Percentiles rank a stretch among this genome's conserved stretches.
Conservation (phyloP, 1,140 invertebrate species). For the Diorhabda sublineata region DNA sequence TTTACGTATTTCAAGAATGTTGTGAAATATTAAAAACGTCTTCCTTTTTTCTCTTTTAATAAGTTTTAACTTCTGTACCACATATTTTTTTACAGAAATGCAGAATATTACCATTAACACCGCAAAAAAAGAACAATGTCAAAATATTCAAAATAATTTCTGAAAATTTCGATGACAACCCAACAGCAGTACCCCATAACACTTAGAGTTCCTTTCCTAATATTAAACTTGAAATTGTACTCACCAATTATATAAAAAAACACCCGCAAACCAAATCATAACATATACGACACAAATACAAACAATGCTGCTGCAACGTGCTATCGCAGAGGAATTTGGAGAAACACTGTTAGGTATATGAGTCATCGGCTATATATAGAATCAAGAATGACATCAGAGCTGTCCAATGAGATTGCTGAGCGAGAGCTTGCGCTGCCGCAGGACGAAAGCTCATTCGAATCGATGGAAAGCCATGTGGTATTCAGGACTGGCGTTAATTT, state of each 20-base stretch:
- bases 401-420: slow-evolving; percentile 3
- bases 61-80: not conserved
- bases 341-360: slow-evolving; percentile 17
- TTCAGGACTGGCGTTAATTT: slow-evolving; percentile 8
- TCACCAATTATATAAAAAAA: not conserved
- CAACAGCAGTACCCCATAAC: not conserved
- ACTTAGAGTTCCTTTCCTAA: not conserved
- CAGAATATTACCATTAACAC: not conserved
- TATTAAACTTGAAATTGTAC: not conserved
- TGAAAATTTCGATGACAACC: not conserved
- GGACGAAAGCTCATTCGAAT: slow-evolving; percentile 19
- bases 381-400: slow-evolving; percentile 19
- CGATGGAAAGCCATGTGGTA: slow-evolving; percentile 23
- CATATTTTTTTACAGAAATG: not conserved
- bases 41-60: too few relatives aligned
- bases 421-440: slow-evolving; percentile 19
- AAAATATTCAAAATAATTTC: too few relatives aligned
- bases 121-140: too few relatives aligned
- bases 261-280: slow-evolving; percentile 2
- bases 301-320: slow-evolving; percentile 17
- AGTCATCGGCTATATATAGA: slow-evolving; percentile 22
- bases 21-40: too few relatives aligned
- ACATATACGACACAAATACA: slow-evolving; percentile 15
- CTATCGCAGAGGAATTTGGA: slow-evolving; percentile 8
- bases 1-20: too few relatives aligned